Evolutionary conservation across 2,797 vertebrate species (phyloP).

Genomic region (Myotis pilosus): DNA sequence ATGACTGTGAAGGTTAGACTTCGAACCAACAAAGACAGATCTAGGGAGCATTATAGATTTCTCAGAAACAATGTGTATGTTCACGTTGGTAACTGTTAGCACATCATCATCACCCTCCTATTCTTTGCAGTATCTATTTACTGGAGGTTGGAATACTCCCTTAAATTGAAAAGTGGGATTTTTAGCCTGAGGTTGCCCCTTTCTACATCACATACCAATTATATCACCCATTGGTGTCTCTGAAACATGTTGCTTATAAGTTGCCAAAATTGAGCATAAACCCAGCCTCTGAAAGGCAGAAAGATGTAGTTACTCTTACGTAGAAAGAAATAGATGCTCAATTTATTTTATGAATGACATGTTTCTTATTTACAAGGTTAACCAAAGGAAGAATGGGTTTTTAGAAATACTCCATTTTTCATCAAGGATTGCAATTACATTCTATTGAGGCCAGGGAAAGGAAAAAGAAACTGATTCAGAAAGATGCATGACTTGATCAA

Average conservation of each 20-base stretch:
- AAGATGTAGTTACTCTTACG: background rate
- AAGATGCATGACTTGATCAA: constrained; percentile 19
- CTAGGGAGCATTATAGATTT: background rate
- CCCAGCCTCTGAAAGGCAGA: background rate
- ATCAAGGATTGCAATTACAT: background rate
- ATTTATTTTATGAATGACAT: constrained; percentile 6
- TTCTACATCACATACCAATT: background rate
- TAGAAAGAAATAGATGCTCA: constrained; percentile 43
- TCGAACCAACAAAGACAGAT: background rate
- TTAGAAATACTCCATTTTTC: background rate
- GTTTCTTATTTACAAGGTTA: constrained; percentile 11
- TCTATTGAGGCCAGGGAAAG: background rate
- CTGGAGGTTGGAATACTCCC: background rate
- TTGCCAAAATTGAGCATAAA: constrained; percentile 32
- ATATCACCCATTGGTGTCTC: background rate
- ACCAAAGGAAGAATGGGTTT: constrained; percentile 14
- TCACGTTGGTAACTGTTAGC: background rate
- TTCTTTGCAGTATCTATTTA: constrained; percentile 4
- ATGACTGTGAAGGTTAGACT: constrained; percentile 17
- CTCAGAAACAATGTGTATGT: background rate
- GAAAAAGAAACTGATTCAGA: constrained; percentile 23
- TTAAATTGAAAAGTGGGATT: background rate
- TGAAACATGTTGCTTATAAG: background rate
- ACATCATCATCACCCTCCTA: background rate
- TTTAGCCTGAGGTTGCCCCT: background rate